Evolutionary conservation across 2,113 vertebrate species (phyloP), one percentile per base, ranked within the genome.

Genomic region (Cariama cristata): DNA sequence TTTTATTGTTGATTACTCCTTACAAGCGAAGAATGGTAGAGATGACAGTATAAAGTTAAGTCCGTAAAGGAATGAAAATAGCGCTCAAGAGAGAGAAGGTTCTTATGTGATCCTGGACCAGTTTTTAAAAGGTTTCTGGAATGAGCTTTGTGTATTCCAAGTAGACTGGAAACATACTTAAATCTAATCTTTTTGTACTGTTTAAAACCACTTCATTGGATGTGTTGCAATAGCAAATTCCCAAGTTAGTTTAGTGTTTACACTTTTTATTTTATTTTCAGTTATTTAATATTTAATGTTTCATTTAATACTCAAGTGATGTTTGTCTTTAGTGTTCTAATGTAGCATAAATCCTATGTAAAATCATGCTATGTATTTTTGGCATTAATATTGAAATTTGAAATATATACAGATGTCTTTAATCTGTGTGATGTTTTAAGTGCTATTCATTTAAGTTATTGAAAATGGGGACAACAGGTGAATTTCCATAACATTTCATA

Each of bases 251-350:
- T 99, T 99, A 99, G 99, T 99, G 99, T 99, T 99, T 99, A 99
- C 99, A 99, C 98, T 97, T 99, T 99, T 98, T 99, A 97, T 98
- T 98, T 99, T 98, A 98, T 99, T 99, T 98, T 99, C 98, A 98
- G 98, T 99, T 99, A 99, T 99, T 99, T 99, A 99, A 99, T 99
- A 99, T 99, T 99, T 99, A 99, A 99, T 99, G 98, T 99, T 99
- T 99, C 99, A 99, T 99, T 99, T 99, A 99, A 98, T 99, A 99
- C 99, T 99, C 98, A 98, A 98, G 99, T 99, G 99, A 98, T 98
- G 98, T 99, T 99, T 98, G 99, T 99, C 99, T 99, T 98, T 99
- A 99, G 98, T 98, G 98, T 99, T 99, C 99, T 99, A 98, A 99
- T 99, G 99, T 99, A 99, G 99, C 99, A 99, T 98, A 99, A 99